Evolutionary conservation across 1,140 invertebrate genomes (phyloP), one percentile per base, ranked within the genome.

Genomic region (Neuroterus valhalla): DNA sequence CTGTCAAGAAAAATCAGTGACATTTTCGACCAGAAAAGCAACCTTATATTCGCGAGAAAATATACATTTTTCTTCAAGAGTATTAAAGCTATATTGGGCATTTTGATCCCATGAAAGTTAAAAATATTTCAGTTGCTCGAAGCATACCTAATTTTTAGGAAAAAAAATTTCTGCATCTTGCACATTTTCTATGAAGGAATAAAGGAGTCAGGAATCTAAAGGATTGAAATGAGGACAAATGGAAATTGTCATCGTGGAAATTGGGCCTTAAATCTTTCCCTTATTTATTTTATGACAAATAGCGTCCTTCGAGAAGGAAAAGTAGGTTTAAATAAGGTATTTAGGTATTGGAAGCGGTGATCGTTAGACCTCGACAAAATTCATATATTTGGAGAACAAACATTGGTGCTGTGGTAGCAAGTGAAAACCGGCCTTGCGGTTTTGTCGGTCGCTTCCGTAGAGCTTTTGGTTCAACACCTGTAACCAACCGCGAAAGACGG

Each of bases 401-500:
- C 46, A 48, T 48, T n/a, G 46, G 46, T 48, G 17, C 17, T 48
- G 15, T 48, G 46, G 46, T 19, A 48, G 17, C 46, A 48, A 48
- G 17, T n/a, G 17, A 62, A 62, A 62, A 62, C 3, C 23, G 15
- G 55, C 14, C 55, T 31, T 62, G 12, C 26, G 11, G 19, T 55
- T 55, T 23, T 62, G 55, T 62, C 55, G 23, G 55, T 14, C 8
- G 23, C 12, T 62, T 62, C 52, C 23, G 23, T 11, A 62, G 12
- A 26, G n/a, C 23, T 31, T 31, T 62, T 62, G n/a, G 55, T 31
- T 62, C 21, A 62, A 62, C 55, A 62, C 55, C 55, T 62, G 55
- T 26, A 62, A 31, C 12, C 14, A 38, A 26, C 23, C 55, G n/a
- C 23, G 6, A 23, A 3, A 19, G 31, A 0, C 14, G 12, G 31